Percentiles rank a stretch among this genome's conserved stretches.
phyloP scores from a whole-genome alignment of 2,113 vertebrate species.

The Saccopteryx bilineata region DNA sequence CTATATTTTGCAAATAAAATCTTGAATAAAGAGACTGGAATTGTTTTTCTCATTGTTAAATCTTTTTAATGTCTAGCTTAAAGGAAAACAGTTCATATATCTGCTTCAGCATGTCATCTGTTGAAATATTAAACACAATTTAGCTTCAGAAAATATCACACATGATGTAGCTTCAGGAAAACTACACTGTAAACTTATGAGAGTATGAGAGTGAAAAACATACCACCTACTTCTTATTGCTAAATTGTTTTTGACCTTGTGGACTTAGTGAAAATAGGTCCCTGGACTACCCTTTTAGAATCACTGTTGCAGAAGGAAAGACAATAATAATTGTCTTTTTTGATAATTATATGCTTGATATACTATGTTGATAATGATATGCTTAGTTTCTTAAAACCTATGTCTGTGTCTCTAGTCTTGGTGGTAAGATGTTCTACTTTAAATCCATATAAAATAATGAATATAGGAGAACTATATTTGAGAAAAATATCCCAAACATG shows the following conservation, averaged over 20 bases:
- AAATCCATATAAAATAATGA: background rate
- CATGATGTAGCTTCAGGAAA: background rate
- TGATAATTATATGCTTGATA: too few relatives aligned
- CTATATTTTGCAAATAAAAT: slow-evolving; percentile 32
- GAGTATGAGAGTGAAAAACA: background rate
- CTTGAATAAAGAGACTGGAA: background rate
- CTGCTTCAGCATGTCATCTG: background rate
- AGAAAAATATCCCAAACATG: background rate
- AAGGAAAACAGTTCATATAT: background rate
- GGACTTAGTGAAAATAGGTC: background rate
- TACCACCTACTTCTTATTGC: background rate
- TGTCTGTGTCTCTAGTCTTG: background rate
- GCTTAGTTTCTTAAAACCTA: background rate
- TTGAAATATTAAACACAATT: background rate
- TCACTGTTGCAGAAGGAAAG: background rate
- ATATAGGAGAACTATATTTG: background rate
- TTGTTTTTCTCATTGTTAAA: background rate
- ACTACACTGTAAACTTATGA: background rate
- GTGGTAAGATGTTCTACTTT: background rate
- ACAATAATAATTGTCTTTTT: background rate
- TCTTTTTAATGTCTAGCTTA: background rate
- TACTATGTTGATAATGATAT: background rate
- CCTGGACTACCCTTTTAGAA: background rate
- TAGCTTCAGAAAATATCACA: background rate
- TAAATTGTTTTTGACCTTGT: slow-evolving; percentile 1